Base-by-base conservation (phyloP, 2,797 vertebrate genomes). In the Margarornis squamiger region DNA sequence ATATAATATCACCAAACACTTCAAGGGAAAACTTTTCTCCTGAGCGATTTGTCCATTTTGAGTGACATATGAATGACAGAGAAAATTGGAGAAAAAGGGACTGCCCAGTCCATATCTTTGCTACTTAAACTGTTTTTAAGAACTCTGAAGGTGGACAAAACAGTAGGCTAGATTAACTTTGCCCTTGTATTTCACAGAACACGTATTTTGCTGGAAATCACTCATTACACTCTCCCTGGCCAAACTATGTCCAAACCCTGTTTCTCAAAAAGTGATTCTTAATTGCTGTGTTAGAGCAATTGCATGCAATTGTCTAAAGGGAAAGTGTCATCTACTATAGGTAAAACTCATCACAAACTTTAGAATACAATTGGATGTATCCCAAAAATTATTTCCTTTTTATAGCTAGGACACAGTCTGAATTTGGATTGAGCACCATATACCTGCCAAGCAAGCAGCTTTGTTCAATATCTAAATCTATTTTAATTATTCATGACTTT, bases 271-370 rank as follows among this genome's bases (percentile, higher is more conserved):
- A 61, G 29, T 10, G 0, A 14, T 63, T 87, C 27, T 74, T 76
- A 80, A 65, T 57, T 90, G 18, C 38, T 80, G 11, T 41, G 22
- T 70, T 91, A 88, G 46, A 79, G 58, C 39, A 91, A 59, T 61
- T 29, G 8, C 18, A 65, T 65, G 22, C 15, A 68, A 66, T 48
- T 85, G 24, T 77, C 77, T 85, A 34, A 95, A 93, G 66, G 86
- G 70, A 74, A 92, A 80, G 14, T 73, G 38, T 81, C 43, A 77
- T 89, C 45, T 77, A 36, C 80, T 78, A 83, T 12, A 71, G 26
- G n/a, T 83, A 93, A 95, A 80, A 90, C 17, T 88, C 75, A 90
- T 43, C 77, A 67, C 38, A 95, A 92, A 38, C 17, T 81, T 95
- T 48, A 89, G 61, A 95, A 88, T 65, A 86, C 10, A 7, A 46